These are phyloP conservation scores for Trachops cirrhosus DNA, from an alignment of 2,797 vertebrate species.

Conservation along the genomic window DNA sequence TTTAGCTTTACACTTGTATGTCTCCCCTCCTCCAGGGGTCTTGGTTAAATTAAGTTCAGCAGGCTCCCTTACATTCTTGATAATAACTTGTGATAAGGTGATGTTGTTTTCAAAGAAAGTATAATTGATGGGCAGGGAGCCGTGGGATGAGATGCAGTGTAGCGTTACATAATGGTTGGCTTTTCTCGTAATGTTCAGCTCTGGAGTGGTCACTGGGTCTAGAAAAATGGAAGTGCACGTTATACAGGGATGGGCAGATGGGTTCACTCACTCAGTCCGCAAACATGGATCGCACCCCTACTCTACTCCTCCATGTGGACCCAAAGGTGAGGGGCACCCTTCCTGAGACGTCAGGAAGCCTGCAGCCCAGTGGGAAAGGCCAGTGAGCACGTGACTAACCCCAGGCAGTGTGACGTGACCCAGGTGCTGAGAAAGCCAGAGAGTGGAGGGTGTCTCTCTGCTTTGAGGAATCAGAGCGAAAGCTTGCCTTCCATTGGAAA, in stretches of 20 bases:
- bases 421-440: not conserved
- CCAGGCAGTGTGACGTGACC: not conserved
- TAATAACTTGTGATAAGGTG: conserved; percentile 42
- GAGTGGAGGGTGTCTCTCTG: not conserved
- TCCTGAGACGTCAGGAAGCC: not conserved
- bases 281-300: not conserved
- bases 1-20: conserved; percentile 73
- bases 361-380: not conserved
- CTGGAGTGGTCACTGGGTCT: conserved; percentile 71
- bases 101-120: conserved; percentile 69
- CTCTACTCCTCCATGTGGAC: not conserved
- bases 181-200: conserved; percentile 60
- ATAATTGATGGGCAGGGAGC: conserved; percentile 71
- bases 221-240: conserved; percentile 11
- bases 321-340: not conserved
- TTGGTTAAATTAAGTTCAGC: conserved; percentile 66
- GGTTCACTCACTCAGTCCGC: not conserved
- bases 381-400: not conserved
- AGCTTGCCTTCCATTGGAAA: not conserved
- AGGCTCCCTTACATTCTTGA: conserved; percentile 53
- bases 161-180: conserved; percentile 56
- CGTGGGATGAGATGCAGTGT: conserved; percentile 43
- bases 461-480: not conserved
- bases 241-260: not conserved
- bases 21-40: conserved; percentile 44